Evolutionary conservation across 2,888 invertebrate species (phyloP), one percentile per base, ranked within the genome.

Genomic region (Acrobasis repandana): DNA sequence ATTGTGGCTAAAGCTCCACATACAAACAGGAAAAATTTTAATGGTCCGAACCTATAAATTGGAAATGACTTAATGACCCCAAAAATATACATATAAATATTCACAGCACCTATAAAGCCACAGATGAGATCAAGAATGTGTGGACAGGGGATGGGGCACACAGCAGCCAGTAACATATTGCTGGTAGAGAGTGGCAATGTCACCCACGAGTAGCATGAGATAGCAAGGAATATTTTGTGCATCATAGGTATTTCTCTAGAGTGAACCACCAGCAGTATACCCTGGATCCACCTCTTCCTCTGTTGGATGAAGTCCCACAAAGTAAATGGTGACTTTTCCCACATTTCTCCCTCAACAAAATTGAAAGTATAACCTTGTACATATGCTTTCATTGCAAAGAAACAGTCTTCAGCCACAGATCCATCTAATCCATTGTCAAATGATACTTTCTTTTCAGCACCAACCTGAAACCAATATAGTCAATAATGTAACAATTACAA

Each of bases 341-440:
- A 98, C 98, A 99, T 98, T 91, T 99, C 99, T 56, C 99, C 98
- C 84, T 99, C 98, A 68, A 99, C 95, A 88, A 98, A 99, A 83
- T 98, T 97, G 86, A 99, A 99, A 18, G 96, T 94, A 83, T 96
- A 98, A 33, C 98, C 98, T 83, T 97, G 95, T 66, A 95, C 94
- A 85, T 96, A 97, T 3, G 98, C 98, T 68, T 97, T 95, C 98
- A 99, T 98, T 18, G 98, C 98, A 88, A 99, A 99, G 85, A 95
- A 99, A 80, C 98, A 98, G 85, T 99, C 99, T 87, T 99, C 99
- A 18, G 99, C 98, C n/a, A 99, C 97, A 0, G 98, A 98, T 18
- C 99, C 98, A 86, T 98, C 98, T 66, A 97, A 93, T 15, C 99
- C 99, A 86, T 99, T 98, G 89, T 99, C 98, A 89, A 98, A 99